Conservation (phyloP, 2,797 vertebrate species). For the Parambassis ranga region DNA sequence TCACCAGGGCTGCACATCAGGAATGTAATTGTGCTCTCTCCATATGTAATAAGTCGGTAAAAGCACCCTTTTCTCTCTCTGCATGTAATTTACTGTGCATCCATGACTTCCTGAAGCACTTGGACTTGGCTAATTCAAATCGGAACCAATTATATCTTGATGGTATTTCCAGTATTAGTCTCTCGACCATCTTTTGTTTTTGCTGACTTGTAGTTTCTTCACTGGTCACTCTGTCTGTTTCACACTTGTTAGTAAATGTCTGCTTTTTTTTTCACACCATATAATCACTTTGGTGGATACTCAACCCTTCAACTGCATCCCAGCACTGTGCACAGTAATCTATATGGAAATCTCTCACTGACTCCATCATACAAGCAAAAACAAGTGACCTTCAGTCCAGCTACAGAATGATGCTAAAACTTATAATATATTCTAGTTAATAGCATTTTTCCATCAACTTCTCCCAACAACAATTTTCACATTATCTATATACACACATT, state of each 20-base stretch:
- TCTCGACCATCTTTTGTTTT: constrained; percentile 39
- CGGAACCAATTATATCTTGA: constrained; percentile 37
- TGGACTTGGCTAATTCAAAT: constrained; percentile 62
- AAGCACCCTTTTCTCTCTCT: constrained; percentile 41
- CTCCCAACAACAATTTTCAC: rapidly evolving
- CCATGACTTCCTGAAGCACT: constrained; percentile 56
- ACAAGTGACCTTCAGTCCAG: constrained; percentile 1
- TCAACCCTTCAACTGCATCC: constrained; percentile 11
- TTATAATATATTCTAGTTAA: neutral
- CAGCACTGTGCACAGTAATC: constrained; percentile 45
- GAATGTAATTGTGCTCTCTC: constrained; percentile 65
- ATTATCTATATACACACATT: no score
- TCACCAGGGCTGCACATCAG: constrained; percentile 57
- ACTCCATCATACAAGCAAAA: constrained; percentile 22
- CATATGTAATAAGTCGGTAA: constrained; percentile 54
- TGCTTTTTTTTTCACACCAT: constrained; percentile 1
- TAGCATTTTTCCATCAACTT: neutral
- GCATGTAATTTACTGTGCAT: constrained; percentile 59
- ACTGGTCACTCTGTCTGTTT: neutral
- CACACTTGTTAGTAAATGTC: constrained; percentile 35
- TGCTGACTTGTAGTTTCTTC: constrained; percentile 52
- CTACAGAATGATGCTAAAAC: neutral
- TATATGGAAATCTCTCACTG: constrained; percentile 68
- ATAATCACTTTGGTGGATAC: constrained; percentile 44
- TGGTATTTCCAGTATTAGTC: constrained; percentile 1